Evolutionary conservation across 2,113 vertebrate genomes (phyloP).

Genomic region (Quiscalus mexicanus): DNA sequence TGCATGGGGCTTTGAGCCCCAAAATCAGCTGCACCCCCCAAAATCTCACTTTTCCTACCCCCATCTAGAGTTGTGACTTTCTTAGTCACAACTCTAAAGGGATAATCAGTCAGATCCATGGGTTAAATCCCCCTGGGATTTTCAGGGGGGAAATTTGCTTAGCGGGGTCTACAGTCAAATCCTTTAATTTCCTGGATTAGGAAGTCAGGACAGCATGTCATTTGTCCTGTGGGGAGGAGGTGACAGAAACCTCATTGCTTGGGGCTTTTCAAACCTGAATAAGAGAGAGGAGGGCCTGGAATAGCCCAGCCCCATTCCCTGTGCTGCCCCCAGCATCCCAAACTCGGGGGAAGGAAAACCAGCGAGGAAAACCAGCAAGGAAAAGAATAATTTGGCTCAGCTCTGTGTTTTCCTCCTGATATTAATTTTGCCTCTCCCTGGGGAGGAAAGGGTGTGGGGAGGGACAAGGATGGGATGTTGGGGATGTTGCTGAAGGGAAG

Average conservation of each 20-base stretch:
- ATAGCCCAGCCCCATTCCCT: neutral
- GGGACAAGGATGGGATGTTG: neutral
- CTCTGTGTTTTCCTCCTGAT: neutral
- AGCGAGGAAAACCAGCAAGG: neutral
- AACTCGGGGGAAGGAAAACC: neutral
- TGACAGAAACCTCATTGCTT: neutral
- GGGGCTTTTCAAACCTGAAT: neutral
- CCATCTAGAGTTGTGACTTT: neutral
- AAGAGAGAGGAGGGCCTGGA: neutral
- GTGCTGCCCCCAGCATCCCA: neutral
- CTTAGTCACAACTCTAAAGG: constrained; percentile 23
- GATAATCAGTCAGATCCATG: constrained; percentile 30
- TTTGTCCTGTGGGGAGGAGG: neutral
- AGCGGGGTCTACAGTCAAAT: constrained; percentile 42
- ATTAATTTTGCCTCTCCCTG: neutral
- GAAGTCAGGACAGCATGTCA: neutral
- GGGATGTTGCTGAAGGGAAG: neutral
- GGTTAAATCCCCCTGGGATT: constrained; percentile 53
- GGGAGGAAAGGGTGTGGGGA: neutral
- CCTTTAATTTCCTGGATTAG: constrained; percentile 72
- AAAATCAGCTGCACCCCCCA: neutral
- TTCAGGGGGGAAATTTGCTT: constrained; percentile 47
- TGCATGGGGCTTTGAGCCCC: neutral
- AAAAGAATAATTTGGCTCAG: neutral
- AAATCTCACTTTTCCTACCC: neutral